A percentile compares a stretch with the other conserved stretches of the same genome.
These are phyloP conservation scores for Coracopsis vasa DNA, from an alignment of 2,113 vertebrate species.

Conservation along the genomic window DNA sequence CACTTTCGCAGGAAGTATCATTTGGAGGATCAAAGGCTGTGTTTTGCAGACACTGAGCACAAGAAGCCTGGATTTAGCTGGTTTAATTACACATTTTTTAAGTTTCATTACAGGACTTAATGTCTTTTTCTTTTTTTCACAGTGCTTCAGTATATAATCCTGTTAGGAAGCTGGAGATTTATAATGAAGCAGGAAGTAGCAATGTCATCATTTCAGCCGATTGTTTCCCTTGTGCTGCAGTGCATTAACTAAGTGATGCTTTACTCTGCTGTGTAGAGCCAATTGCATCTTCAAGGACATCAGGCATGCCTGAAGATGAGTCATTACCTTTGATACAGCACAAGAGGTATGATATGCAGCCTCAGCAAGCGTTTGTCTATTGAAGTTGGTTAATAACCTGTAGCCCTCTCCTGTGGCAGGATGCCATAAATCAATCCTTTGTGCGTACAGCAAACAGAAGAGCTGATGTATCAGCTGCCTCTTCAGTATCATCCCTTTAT, in stretches of 20 bases:
- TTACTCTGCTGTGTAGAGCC: slow-evolving; percentile 23
- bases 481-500: neutral
- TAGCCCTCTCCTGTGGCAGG: neutral
- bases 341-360: slow-evolving; percentile 10
- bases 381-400: slow-evolving; percentile 51
- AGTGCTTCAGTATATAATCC: slow-evolving; percentile 29
- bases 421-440: slow-evolving; percentile 5
- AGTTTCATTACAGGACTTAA: neutral
- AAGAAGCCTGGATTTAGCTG: neutral
- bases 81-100: slow-evolving; percentile 3
- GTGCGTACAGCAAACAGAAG: neutral
- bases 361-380: slow-evolving; percentile 43
- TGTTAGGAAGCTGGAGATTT: slow-evolving; percentile 42
- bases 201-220: slow-evolving; percentile 34
- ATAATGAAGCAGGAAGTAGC: slow-evolving; percentile 45
- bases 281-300: slow-evolving; percentile 38
- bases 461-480: neutral
- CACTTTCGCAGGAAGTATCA: neutral
- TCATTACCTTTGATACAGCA: slow-evolving; percentile 28
- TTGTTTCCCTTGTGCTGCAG: slow-evolving; percentile 23
- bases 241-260: slow-evolving; percentile 37
- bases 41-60: neutral
- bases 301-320: slow-evolving; percentile 17
- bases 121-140: neutral
- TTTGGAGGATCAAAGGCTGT: neutral